Base-by-base conservation (phyloP, 2,797 vertebrate genomes). In the Chrosomus eos region DNA sequence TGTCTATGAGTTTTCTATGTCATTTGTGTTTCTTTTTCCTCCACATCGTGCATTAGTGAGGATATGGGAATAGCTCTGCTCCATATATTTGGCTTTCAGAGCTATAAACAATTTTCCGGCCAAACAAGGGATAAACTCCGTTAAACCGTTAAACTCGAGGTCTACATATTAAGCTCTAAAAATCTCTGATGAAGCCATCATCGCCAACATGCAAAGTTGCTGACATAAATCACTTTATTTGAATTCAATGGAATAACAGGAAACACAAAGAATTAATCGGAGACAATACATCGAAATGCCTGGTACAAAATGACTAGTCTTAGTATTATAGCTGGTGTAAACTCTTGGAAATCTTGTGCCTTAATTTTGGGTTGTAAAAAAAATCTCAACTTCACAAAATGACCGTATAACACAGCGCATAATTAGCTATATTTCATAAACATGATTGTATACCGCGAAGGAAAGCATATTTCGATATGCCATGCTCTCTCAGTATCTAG, bases 191-290 rank as follows among this genome's bases (percentile, higher is more conserved):
- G 18, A 84, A 89, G 55, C 74, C 71, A 88, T 72, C 78, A 85
- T 79, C 87, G 80, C 55, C 67, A 53, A 81, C 72, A 87, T 78
- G 73, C 84, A 81, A 74, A 87, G 84, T 53, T 88, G 87, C 81
- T 90, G 92, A 93, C 89, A 92, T 90, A 90, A 90, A 89, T 91
- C 89, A 92, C 90, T 95, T 95, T 94, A 93, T 93, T 94, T 89
- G 90, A 91, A 86, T 86, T 73, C 89, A 89, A 89, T 89, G 86
- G 86, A 91, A 92, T 87, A 89, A 87, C 91, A 91, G 84, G 83
- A 81, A 88, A 94, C 88, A 94, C 90, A 93, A 90, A 92, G 79
- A 92, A 92, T 92, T 83, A 87, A 81, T 80, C 80, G 84, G 77
- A 87, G 78, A 82, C 81, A 71, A 87, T 83, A 89, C 88, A 87